A percentile compares a stretch with the other conserved stretches of the same genome.
phyloP scores from a whole-genome alignment of 2,797 vertebrate species.

The Oophaga sylvatica region DNA sequence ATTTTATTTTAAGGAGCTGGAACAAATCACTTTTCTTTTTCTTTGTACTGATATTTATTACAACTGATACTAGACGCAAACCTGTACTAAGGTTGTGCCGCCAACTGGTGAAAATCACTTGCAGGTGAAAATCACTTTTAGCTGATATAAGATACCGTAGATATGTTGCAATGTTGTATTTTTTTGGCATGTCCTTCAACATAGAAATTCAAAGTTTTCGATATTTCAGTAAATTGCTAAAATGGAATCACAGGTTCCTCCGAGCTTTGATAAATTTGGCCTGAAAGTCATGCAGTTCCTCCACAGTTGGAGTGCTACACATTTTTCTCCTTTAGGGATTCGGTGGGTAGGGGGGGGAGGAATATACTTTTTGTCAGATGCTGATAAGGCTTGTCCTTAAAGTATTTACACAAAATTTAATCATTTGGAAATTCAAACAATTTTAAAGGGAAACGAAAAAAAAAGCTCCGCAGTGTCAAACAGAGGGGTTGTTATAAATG shows the following conservation, averaged over 20 bases:
- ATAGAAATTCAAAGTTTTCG: background rate
- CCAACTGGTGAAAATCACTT: too few species aligned
- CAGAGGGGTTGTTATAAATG: conserved; percentile 44
- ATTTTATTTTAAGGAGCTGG: too few species aligned
- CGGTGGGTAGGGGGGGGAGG: background rate
- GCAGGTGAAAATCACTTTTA: too few species aligned
- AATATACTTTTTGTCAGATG: background rate
- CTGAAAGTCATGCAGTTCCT: background rate
- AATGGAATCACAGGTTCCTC: background rate
- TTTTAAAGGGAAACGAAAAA: conserved; percentile 32
- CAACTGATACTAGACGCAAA: too few species aligned
- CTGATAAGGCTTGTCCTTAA: conserved; percentile 24
- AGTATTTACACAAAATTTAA: conserved; percentile 33
- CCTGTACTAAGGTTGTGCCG: too few species aligned
- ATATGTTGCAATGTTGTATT: background rate
- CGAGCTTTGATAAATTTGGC: too few species aligned
- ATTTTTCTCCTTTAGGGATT: background rate
- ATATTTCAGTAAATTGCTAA: background rate
- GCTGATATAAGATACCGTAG: too few species aligned
- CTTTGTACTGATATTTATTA: too few species aligned
- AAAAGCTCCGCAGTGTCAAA: conserved; percentile 23
- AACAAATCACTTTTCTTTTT: too few species aligned
- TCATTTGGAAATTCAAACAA: conserved; percentile 47
- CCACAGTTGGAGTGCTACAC: background rate
- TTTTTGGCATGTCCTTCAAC: background rate